These are phyloP conservation scores for Polyodon spathula DNA, from an alignment of 2,113 vertebrate species.

Conservation along the genomic window DNA sequence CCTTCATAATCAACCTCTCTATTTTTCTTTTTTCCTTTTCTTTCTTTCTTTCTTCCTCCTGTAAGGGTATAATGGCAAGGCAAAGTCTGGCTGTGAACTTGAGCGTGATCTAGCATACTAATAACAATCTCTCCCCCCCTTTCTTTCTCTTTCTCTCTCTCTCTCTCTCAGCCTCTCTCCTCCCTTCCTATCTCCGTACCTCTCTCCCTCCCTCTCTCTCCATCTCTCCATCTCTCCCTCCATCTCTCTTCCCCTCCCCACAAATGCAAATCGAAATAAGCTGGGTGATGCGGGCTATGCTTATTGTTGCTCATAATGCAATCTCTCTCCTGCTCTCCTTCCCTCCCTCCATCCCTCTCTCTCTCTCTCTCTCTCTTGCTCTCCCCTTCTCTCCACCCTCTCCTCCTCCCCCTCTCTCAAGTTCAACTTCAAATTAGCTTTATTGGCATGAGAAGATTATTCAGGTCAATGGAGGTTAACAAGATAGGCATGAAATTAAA, in stretches of 20 bases:
- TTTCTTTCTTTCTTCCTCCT: slow-evolving; percentile 33
- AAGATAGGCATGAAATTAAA: too few relatives aligned
- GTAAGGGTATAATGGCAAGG: slow-evolving; percentile 47
- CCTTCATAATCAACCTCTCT: slow-evolving; percentile 39
- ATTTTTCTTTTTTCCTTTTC: slow-evolving; percentile 17
- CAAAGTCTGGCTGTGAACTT: background rate
- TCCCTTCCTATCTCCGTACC: slow-evolving; percentile 51
- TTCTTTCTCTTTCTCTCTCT: slow-evolving; percentile 30
- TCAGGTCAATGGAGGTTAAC: too few relatives aligned
- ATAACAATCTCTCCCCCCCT: slow-evolving; percentile 37
- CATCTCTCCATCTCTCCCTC: slow-evolving; percentile 16
- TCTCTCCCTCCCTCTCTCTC: slow-evolving; percentile 36
- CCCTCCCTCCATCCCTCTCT: background rate
- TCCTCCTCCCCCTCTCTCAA: background rate
- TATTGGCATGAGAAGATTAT: too few relatives aligned
- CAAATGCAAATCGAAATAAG: too few relatives aligned
- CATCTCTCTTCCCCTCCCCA: background rate
- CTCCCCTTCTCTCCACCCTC: slow-evolving; percentile 14
- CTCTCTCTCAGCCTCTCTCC: slow-evolving; percentile 43
- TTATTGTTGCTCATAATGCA: slow-evolving; percentile 30
- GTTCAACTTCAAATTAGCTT: too few relatives aligned
- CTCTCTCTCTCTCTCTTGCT: background rate
- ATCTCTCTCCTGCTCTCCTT: background rate
- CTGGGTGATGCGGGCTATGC: too few relatives aligned
- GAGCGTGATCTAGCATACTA: slow-evolving; percentile 24